A percentile compares a stretch with the other conserved stretches of the same genome.
These are phyloP conservation scores for Phrynosoma platyrhinos DNA, from an alignment of 2,113 vertebrate genomes.

Conservation along the genomic window DNA sequence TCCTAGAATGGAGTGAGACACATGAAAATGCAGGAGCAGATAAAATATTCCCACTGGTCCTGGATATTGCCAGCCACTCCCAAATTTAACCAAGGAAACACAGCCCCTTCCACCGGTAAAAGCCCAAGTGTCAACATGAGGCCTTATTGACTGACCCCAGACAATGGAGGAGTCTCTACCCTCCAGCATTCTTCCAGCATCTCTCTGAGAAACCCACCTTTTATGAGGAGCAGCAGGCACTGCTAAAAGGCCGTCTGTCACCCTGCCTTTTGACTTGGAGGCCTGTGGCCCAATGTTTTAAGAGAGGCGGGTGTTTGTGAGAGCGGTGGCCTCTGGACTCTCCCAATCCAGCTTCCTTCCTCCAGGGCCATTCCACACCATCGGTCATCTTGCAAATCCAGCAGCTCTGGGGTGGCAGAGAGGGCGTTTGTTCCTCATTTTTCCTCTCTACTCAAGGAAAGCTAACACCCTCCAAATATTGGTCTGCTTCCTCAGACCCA, in stretches of 20 bases:
- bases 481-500: too few species aligned
- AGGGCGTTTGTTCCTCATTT: too few species aligned
- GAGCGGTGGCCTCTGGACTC: neutral
- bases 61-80: neutral
- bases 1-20: accelerated
- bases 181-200: conserved; percentile 63
- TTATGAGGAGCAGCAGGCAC: conserved; percentile 68
- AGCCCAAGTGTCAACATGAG: conserved; percentile 60
- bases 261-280: conserved; percentile 59
- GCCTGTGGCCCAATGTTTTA: conserved; percentile 69
- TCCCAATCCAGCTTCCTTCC: neutral
- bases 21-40: accelerated
- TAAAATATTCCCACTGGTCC: neutral
- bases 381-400: conserved; percentile 31
- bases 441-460: too few species aligned
- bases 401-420: neutral
- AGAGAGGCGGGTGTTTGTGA: conserved; percentile 35
- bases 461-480: too few species aligned
- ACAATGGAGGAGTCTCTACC: conserved; percentile 54
- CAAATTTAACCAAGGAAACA: conserved; percentile 50
- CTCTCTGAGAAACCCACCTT: conserved; percentile 71
- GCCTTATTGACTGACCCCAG: conserved; percentile 49
- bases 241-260: conserved; percentile 66
- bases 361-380: neutral
- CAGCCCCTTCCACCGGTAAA: neutral